Percentiles rank a stretch among this genome's conserved stretches.
These are phyloP conservation scores for Eutrigla gurnardus DNA, from an alignment of 2,797 vertebrate genomes.

Conservation along the genomic window DNA sequence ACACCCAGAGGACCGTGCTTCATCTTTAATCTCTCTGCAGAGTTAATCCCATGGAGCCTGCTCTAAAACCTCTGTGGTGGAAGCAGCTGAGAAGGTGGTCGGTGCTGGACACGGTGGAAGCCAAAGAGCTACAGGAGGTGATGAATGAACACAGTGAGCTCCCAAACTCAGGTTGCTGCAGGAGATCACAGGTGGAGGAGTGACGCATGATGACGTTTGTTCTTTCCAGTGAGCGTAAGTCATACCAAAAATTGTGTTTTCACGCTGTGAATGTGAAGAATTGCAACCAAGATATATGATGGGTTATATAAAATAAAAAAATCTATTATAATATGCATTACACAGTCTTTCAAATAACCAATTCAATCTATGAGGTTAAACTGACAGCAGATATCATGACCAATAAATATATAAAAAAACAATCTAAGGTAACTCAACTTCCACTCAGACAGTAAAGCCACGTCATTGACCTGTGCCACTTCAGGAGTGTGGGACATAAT, in stretches of 20 bases:
- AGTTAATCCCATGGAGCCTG: constrained; percentile 9
- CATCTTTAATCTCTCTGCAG: constrained; percentile 31
- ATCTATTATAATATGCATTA: neutral
- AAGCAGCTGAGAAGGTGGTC: constrained; percentile 37
- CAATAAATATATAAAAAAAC: neutral
- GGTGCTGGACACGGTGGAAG: constrained; percentile 25
- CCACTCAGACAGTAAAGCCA: neutral
- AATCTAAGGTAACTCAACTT: neutral
- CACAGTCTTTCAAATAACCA: neutral
- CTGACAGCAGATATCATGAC: neutral
- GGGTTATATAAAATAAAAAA: neutral
- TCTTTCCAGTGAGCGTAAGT: neutral
- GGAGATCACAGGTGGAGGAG: neutral
- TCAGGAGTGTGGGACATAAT: neutral
- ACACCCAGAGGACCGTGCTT: constrained; percentile 15
- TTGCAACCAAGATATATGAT: neutral
- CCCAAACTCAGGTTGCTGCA: constrained; percentile 20
- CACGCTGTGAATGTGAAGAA: neutral
- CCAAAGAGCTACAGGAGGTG: constrained; percentile 40
- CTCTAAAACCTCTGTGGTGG: constrained; percentile 30
- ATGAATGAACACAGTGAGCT: constrained; percentile 26
- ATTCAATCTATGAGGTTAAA: neutral
- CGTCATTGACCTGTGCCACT: neutral
- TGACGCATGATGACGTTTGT: neutral
- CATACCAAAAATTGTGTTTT: neutral